Base-by-base conservation (phyloP, 2,797 vertebrate genomes). In the Petrocephalus schoutedeni region DNA sequence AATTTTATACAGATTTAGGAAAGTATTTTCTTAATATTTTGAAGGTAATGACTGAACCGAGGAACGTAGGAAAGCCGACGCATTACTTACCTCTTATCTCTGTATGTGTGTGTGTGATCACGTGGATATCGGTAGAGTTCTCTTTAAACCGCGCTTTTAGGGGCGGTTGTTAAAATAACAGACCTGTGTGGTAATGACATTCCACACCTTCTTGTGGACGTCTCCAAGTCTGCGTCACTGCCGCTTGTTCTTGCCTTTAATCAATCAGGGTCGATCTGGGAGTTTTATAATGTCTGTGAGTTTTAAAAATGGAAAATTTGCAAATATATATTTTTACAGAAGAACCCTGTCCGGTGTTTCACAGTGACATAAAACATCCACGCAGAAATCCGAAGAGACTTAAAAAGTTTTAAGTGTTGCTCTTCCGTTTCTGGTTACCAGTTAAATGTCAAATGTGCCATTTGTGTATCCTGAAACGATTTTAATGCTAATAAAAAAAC, bases 271-370 rank as follows among this genome's bases (percentile, higher is more conserved):
- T 56, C 53, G n/a, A 84, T 53, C 49, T 51, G 54, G 45, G 82
- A 56, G 82, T 84, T 84, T 84, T 84, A 56, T 84, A 84, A 53
- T 56, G 82, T 84, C 51, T 53, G n/a, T 32, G n/a, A 51, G 82
- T 53, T 53, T 84, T 56, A 84, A 53, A 21, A 84, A 53, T 14
- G 10, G 82, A 84, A 84, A 32, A 32, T 53, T 21, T 53, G 21
- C 53, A 53, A 36, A 71, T 84, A 28, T 53, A 56, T 84, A 53
- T 84, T 23, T 84, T 56, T 53, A 53, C 21, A 67, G 67, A 74
- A 16, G 14, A 87, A 71, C 54, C 67, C 54, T 67, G 74, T 36
- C 74, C 7, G 8, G 16, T 61, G 6, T 80, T 41, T 80, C n/a
- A 36, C 74, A 8, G 41, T 49, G 41, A 49, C 3, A 3, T 45